Percentiles rank a stretch among this genome's conserved stretches.
phyloP scores from a whole-genome alignment of 2,797 vertebrate species.

The Silurus lanzhouensis region DNA sequence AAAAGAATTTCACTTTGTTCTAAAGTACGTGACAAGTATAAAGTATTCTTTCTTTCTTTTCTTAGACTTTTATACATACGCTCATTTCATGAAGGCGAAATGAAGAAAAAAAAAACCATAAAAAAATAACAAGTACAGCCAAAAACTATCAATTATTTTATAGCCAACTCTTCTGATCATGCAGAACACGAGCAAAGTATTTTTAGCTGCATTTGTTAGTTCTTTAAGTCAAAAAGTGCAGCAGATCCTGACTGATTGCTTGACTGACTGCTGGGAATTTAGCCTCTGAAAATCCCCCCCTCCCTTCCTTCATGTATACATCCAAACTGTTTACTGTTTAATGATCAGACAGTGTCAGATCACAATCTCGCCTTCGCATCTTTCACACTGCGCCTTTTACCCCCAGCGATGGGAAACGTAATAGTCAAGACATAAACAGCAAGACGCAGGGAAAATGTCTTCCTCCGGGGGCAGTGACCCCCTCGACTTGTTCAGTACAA shows the following conservation, averaged over 20 bases:
- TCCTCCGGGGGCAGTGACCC: not conserved
- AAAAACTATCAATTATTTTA: not conserved
- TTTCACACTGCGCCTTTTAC: constrained; percentile 4
- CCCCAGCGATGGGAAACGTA: constrained; percentile 1
- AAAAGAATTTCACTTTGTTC: too few species aligned
- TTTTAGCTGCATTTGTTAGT: not conserved
- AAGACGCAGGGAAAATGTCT: not conserved
- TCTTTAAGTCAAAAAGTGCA: not conserved
- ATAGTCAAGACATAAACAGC: not conserved
- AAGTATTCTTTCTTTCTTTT: not conserved
- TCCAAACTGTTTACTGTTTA: constrained; percentile 14
- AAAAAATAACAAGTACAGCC: not conserved
- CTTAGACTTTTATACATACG: constrained; percentile 58
- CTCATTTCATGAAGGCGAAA: constrained; percentile 2
- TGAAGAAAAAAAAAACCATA: not conserved
- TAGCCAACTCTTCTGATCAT: not conserved
- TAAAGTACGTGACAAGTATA: too few species aligned
- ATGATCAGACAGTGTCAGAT: not conserved
- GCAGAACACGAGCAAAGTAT: not conserved
- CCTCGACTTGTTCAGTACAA: not conserved
- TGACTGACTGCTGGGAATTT: not conserved
- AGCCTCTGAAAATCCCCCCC: not conserved
- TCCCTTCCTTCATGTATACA: not conserved
- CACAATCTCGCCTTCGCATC: not conserved
- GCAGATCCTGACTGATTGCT: not conserved